Conservation (phyloP, 2,113 vertebrate species). For the Trogon melanurus region DNA sequence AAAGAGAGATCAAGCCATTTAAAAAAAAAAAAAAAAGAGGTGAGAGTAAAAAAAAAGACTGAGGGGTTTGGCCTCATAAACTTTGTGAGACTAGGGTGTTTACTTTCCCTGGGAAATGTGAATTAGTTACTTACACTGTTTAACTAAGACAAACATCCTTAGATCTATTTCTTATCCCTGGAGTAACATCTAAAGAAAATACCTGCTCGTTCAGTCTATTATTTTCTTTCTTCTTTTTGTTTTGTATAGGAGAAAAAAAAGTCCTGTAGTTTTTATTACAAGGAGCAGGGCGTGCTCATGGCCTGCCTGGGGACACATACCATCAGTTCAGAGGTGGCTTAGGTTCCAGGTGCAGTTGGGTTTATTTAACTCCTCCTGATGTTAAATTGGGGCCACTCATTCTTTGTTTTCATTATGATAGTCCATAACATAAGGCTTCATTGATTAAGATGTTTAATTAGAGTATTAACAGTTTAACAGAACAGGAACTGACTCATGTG, state of each 20-base stretch:
- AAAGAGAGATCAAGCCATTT: background rate
- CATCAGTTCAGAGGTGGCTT: background rate
- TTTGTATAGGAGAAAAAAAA: background rate
- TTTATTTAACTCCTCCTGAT: background rate
- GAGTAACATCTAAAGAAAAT: background rate
- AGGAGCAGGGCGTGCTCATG: background rate
- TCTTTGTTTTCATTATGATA: background rate
- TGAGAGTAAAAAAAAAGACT: background rate
- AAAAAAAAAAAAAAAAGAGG: background rate
- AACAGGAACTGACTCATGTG: background rate
- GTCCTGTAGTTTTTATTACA: background rate
- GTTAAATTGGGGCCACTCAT: background rate
- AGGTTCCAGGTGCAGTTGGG: background rate
- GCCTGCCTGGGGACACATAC: background rate
- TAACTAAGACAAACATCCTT: constrained; percentile 8
- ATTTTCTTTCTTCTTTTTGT: background rate
- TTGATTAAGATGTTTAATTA: background rate
- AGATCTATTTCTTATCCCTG: background rate
- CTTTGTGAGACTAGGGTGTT: background rate
- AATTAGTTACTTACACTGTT: constrained; percentile 26
- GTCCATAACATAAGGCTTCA: background rate
- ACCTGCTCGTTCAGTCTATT: background rate
- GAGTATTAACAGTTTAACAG: background rate
- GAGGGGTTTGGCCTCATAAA: constrained; percentile 17
- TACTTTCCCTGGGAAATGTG: constrained; percentile 42